These are phyloP conservation scores for Ischnura elegans DNA, from an alignment of 2,888 invertebrate genomes.

Conservation along the genomic window DNA sequence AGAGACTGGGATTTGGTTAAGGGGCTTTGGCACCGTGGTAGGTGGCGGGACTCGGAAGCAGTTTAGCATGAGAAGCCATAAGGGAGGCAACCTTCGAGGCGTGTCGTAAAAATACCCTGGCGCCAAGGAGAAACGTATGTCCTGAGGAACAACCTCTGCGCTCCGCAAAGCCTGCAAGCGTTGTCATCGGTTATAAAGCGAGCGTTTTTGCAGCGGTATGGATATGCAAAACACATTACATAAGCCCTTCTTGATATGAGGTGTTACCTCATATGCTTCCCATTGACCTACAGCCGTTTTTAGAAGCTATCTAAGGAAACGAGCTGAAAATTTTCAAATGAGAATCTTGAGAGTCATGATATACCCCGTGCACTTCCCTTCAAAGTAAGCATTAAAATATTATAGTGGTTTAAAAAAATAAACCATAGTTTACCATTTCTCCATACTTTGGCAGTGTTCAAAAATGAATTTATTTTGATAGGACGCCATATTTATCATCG, in stretches of 20 bases:
- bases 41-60: not conserved
- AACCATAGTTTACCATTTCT: too few species aligned
- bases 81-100: not conserved
- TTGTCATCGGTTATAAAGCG: not conserved
- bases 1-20: not conserved
- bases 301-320: not conserved
- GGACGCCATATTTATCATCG: too few species aligned
- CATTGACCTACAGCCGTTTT: not conserved
- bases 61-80: not conserved
- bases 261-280: not conserved
- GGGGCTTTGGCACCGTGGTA: not conserved
- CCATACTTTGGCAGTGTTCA: too few species aligned
- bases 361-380: too few species aligned
- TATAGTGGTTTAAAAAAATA: too few species aligned
- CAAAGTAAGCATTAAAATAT: too few species aligned
- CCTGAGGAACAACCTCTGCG: not conserved
- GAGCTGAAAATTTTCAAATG: too few species aligned
- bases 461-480: too few species aligned
- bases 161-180: not conserved
- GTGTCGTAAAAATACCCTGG: not conserved
- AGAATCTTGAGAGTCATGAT: too few species aligned
- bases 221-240: not conserved
- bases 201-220: not conserved
- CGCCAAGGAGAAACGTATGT: not conserved
- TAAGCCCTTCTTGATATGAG: not conserved